phyloP scores from a whole-genome alignment of 2,113 vertebrate genomes.

The Rallus limicola region DNA sequence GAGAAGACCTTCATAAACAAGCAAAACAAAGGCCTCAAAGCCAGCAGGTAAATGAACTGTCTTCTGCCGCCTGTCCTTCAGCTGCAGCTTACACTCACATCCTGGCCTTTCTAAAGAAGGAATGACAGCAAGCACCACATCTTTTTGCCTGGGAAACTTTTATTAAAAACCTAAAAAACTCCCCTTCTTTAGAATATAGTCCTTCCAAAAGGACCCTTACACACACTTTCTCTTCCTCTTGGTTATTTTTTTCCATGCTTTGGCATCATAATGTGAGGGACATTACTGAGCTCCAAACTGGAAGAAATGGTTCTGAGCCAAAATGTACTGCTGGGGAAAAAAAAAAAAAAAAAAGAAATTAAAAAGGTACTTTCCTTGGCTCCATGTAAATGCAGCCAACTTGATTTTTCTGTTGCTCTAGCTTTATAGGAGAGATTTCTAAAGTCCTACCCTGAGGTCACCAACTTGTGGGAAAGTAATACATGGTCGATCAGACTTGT shows the following conservation, averaged over 20 bases:
- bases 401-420: background rate
- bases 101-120: background rate
- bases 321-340: background rate
- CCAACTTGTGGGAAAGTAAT: slow-evolving; percentile 1
- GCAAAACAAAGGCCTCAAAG: background rate
- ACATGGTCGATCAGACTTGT: background rate
- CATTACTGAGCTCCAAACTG: background rate
- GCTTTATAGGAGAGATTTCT: slow-evolving; percentile 44
- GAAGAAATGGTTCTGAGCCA: slow-evolving; percentile 35
- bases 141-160: background rate
- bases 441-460: slow-evolving; percentile 34
- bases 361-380: background rate
- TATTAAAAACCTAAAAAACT: background rate
- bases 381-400: background rate
- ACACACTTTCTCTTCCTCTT: background rate
- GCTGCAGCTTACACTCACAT: background rate
- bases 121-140: background rate
- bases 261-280: background rate
- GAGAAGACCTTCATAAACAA: background rate
- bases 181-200: background rate
- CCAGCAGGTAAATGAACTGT: background rate
- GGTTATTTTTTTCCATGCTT: background rate
- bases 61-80: background rate
- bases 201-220: background rate
- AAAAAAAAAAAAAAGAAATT: background rate